Percentiles rank a stretch among this genome's conserved stretches.
These are phyloP conservation scores for Cryptocephalus moraei DNA, from an alignment of 2,888 invertebrate species.

Conservation along the genomic window DNA sequence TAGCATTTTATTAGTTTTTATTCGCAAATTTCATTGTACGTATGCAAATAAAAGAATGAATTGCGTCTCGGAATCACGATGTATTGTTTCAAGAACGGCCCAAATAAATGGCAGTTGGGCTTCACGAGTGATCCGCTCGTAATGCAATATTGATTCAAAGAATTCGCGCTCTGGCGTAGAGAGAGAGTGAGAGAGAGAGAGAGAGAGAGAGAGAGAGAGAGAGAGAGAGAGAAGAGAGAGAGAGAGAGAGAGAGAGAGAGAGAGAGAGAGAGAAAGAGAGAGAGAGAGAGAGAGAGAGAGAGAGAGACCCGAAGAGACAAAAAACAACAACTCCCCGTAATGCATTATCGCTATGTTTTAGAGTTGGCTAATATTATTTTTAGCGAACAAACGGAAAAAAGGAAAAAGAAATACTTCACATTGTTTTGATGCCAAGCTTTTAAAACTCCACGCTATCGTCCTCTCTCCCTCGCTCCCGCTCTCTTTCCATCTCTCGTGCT, in stretches of 20 bases:
- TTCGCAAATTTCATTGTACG: conserved; percentile 35
- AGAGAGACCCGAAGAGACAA: conserved; percentile 14
- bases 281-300: neutral
- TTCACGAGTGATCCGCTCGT: conserved; percentile 16
- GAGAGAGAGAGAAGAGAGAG: neutral
- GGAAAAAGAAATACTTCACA: conserved; percentile 27
- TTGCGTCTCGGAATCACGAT: conserved; percentile 29
- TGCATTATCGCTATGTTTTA: conserved; percentile 29
- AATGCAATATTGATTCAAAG: conserved; percentile 31
- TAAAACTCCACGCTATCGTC: conserved; percentile 19
- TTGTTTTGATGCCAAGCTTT: conserved; percentile 35
- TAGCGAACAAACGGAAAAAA: conserved; percentile 28
- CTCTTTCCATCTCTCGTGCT: neutral
- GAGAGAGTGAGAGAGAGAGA: neutral
- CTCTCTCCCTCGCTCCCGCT: no score
- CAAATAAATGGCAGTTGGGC: conserved; percentile 20
- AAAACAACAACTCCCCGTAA: conserved; percentile 26
- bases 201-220: neutral
- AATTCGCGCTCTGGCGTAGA: conserved; percentile 13
- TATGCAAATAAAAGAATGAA: conserved; percentile 34
- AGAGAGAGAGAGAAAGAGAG: neutral
- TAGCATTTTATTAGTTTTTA: conserved; percentile 34
- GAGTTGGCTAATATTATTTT: conserved; percentile 35
- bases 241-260: neutral
- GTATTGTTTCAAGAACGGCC: conserved; percentile 24